phyloP scores from a whole-genome alignment of 2,113 vertebrate genomes.

The Entomyzon cyanotis region DNA sequence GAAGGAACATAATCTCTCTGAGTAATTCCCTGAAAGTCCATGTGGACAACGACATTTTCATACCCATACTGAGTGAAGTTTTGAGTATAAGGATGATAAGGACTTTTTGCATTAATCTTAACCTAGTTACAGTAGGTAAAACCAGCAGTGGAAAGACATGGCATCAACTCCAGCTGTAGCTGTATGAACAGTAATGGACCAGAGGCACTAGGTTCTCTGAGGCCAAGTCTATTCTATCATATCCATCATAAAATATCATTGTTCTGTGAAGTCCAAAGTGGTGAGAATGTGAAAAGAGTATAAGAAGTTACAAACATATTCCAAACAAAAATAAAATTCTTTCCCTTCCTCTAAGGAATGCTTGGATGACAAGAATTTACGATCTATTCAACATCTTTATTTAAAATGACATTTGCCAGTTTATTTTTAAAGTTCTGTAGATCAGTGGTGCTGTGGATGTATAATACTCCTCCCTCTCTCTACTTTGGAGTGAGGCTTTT shows the following conservation, averaged over 20 bases:
- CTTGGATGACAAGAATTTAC: neutral
- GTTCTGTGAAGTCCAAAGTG: neutral
- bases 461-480: neutral
- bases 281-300: neutral
- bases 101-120: neutral
- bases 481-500: neutral
- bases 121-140: neutral
- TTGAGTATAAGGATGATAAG: neutral
- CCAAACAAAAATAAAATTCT: neutral
- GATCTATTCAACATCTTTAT: neutral
- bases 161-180: neutral
- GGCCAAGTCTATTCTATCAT: neutral
- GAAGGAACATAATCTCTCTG: neutral
- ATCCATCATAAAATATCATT: neutral
- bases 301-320: neutral
- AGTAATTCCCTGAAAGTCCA: neutral
- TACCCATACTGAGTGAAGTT: neutral
- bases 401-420: neutral
- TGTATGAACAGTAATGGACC: neutral
- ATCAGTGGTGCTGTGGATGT: neutral
- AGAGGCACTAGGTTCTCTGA: neutral
- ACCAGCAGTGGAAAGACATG: neutral
- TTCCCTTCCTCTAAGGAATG: neutral
- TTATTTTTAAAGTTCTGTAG: neutral
- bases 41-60: no score